Conservation (phyloP, 2,113 vertebrate species). For the Oryzias woworae region DNA sequence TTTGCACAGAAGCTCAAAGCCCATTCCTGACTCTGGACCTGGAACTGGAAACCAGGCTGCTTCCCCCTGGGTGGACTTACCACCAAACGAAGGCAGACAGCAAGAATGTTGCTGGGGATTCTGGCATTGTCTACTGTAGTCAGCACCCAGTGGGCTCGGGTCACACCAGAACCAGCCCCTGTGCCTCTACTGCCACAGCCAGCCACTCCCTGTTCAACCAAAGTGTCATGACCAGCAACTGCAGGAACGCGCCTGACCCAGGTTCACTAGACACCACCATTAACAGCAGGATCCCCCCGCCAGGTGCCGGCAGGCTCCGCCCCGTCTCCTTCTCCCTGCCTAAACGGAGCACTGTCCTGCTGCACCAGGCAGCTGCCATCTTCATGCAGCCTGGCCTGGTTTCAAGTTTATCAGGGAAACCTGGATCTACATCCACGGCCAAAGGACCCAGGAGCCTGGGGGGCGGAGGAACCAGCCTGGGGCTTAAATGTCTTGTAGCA, state of each 20-base stretch:
- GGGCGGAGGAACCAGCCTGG: conserved; percentile 20
- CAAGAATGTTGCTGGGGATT: not conserved
- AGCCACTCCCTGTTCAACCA: conserved; percentile 9
- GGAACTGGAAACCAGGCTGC: conserved; percentile 39
- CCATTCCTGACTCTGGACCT: conserved; percentile 53
- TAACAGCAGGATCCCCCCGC: conserved; percentile 6
- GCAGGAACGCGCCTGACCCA: not conserved
- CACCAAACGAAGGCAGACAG: not conserved
- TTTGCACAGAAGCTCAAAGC: conserved; percentile 44
- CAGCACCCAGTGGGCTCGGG: not conserved
- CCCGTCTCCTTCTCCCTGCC: conserved; percentile 71
- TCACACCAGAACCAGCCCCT: not conserved
- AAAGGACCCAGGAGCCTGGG: conserved; percentile 28
- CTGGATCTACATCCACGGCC: not conserved
- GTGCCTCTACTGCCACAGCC: conserved; percentile 3
- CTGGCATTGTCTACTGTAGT: conserved; percentile 25
- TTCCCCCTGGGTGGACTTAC: conserved; percentile 35
- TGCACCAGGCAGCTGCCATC: conserved; percentile 66
- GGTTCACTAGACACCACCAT: not conserved
- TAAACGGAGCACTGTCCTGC: conserved; percentile 66
- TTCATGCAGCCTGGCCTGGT: conserved; percentile 59
- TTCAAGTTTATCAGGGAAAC: conserved; percentile 30
- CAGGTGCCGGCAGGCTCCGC: conserved; percentile 34
- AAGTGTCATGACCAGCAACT: not conserved
- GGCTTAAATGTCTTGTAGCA: conserved; percentile 24